Conservation (phyloP, 1,140 invertebrate genomes). For the Atta colombica region DNA sequence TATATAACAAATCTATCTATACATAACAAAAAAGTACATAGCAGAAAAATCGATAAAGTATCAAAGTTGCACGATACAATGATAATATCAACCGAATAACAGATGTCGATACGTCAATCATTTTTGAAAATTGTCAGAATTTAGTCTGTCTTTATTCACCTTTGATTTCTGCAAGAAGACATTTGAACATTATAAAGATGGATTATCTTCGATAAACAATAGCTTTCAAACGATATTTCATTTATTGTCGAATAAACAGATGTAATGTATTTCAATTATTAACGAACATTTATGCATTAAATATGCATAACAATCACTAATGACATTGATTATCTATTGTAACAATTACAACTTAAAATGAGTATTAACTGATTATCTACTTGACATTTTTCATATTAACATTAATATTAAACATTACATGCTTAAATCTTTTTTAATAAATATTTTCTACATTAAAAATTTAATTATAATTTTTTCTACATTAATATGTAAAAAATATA, state of each 20-base stretch:
- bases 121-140: conserved; percentile 61
- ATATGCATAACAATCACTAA: neutral
- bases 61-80: conserved; percentile 58
- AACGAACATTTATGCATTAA: neutral
- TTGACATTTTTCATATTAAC: neutral
- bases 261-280: neutral
- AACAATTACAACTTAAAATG: too few species aligned
- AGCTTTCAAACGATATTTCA: conserved; percentile 15
- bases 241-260: conserved; percentile 33
- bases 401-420: neutral
- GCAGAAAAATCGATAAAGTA: conserved; percentile 49
- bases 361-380: neutral
- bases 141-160: conserved; percentile 46
- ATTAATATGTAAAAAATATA: neutral
- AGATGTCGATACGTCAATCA: conserved; percentile 73
- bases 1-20: conserved; percentile 7
- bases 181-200: conserved; percentile 8
- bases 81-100: conserved; percentile 63
- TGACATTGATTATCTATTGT: too few species aligned
- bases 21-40: neutral
- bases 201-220: neutral
- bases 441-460: neutral
- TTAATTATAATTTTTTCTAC: neutral
- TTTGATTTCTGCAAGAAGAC: conserved; percentile 21
- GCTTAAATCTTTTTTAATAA: neutral